Evolutionary conservation across 2,888 invertebrate genomes (phyloP), one percentile per base, ranked within the genome.

Genomic region (Pheosia gnoma): DNA sequence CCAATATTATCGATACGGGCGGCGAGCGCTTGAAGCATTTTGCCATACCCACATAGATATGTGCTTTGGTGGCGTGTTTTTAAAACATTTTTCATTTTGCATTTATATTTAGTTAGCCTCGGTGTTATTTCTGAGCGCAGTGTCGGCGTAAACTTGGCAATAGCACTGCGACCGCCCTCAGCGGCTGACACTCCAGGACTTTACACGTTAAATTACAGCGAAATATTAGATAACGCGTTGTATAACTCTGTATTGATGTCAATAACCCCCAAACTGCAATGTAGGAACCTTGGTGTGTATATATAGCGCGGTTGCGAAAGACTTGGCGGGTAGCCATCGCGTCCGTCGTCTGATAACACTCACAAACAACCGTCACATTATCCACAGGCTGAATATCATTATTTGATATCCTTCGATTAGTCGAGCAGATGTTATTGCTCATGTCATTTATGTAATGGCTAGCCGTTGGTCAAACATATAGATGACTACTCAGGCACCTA

Each of bases 191-290:
- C 77, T 83, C 79, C 80, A 80, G 82, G 82, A 78, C 84, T 83
- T 80, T 71, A 71, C 59, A 59, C 71, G 68, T 77, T 78, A 25
- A 25, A 25, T 25, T 25, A 72, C 78, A 73, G 67, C 72, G 67
- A 73, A 77, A 81, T 75, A 78, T 88, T 84, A 80, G 71, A 80
- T 89, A 89, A 89, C 80, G 75, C 68, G 84, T 88, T 88, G 84
- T 87, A 86, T 87, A 89, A 90, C 79, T 70, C 74, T 71, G 75
- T 82, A 80, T 78, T 86, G 86, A 89, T 89, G 93, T 93, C 93
- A 93, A 91, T 93, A 92, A 93, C 93, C 93, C 80, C 87, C 88
- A 90, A 91, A 92, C 87, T 88, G 87, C 88, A 87, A 86, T 83
- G 84, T 84, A 84, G 84, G 84, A 90, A 91, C 91, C 92, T 91